Evolutionary conservation across 1,140 invertebrate species (phyloP).

Genomic region (Papilio dardanus): DNA sequence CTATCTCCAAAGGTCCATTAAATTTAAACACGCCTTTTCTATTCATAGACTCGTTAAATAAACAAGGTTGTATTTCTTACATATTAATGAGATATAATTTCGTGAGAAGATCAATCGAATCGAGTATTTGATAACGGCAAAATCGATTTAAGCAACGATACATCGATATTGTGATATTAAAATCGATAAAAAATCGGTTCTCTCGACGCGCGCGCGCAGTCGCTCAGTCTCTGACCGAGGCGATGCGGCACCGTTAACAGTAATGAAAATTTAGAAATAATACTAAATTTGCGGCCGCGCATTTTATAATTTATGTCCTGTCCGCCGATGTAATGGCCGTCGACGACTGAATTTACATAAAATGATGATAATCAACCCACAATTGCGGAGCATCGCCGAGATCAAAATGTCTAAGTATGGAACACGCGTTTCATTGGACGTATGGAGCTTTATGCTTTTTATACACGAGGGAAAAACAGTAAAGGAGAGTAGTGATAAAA

Average conservation of each 20-base stretch:
- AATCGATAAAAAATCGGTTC: neutral
- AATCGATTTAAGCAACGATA: constrained; percentile 3
- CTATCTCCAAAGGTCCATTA: constrained; percentile 1
- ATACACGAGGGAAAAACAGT: neutral
- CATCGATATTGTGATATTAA: neutral
- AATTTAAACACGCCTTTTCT: constrained; percentile 11
- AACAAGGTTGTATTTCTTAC: constrained; percentile 15
- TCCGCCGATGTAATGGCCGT: constrained; percentile 53
- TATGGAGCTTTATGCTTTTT: neutral
- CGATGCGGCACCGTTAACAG: constrained; percentile 47
- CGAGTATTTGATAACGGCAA: neutral
- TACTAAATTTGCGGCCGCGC: constrained; percentile 63
- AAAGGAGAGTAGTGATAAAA: neutral
- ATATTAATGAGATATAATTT: constrained; percentile 13
- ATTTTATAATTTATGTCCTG: constrained; percentile 62
- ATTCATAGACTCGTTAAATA: constrained; percentile 15
- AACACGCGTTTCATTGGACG: constrained; percentile 5
- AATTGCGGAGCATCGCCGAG: constrained; percentile 56
- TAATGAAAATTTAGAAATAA: constrained; percentile 56
- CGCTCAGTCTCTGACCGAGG: neutral
- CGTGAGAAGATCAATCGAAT: constrained; percentile 9
- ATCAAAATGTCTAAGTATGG: constrained; percentile 53
- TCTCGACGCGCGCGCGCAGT: neutral
- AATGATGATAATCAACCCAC: constrained; percentile 66
- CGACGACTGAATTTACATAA: constrained; percentile 68